phyloP scores from a whole-genome alignment of 2,888 invertebrate species.

The Apamea monoglypha region DNA sequence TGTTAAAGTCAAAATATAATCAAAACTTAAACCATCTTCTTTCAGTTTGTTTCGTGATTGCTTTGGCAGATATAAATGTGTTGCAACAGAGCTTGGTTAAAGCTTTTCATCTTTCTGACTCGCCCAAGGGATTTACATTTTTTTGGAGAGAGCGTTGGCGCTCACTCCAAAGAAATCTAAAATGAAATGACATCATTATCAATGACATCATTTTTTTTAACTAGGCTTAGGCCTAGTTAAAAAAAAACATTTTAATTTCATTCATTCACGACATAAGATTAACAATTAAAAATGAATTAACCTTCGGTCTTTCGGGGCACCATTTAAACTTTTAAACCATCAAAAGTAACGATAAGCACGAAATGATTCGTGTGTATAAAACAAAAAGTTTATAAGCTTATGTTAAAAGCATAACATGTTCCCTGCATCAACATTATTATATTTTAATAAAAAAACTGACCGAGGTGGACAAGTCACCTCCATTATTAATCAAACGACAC shows the following conservation, averaged over 20 bases:
- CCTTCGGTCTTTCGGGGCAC: background rate
- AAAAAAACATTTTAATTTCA: background rate
- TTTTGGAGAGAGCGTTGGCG: background rate
- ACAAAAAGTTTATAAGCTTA: constrained; percentile 65
- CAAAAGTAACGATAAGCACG: constrained; percentile 40
- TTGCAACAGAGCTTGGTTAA: background rate
- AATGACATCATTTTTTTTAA: too few relatives aligned
- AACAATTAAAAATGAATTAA: background rate
- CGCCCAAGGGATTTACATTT: background rate
- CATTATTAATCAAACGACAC: constrained; percentile 89
- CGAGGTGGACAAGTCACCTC: constrained; percentile 83
- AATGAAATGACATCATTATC: too few relatives aligned
- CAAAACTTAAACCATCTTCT: background rate
- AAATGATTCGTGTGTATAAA: constrained; percentile 48
- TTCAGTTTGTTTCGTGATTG: background rate
- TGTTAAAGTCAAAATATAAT: background rate
- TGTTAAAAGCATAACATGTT: constrained; percentile 83
- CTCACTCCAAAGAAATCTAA: too few relatives aligned
- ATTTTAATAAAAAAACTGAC: constrained; percentile 74
- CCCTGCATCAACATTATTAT: constrained; percentile 81
- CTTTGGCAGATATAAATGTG: background rate
- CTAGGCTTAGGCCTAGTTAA: too few relatives aligned
- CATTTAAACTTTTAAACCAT: constrained; percentile 40
- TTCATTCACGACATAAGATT: background rate
- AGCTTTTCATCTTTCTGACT: background rate